Evolutionary conservation across 2,888 invertebrate genomes (phyloP), one percentile per base, ranked within the genome.

Genomic region (Catotricha subobsoleta): DNA sequence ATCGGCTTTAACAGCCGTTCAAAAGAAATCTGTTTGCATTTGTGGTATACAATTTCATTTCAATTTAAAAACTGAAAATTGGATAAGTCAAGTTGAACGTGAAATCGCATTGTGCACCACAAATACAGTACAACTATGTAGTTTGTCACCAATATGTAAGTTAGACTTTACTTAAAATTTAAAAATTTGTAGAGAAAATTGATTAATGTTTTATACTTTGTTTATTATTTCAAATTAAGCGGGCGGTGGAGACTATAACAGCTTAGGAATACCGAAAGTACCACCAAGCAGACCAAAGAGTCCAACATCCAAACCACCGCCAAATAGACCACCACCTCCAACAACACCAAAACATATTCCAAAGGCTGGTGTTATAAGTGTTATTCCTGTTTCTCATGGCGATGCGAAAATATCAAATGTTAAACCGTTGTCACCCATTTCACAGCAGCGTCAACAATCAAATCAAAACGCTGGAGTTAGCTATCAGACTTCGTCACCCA

Each of bases 91-190:
- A 49, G 76, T 90, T 6, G 74, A 81, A 52, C 74, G 79, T 41
- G 91, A 92, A 65, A 76, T 92, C 49, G 74, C 72, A 43, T 65
- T 91, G 36, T 88, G 87, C 59, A 74, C 82, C 19, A 80, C 81
- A 50, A 90, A 87, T 52, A 86, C 90, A 8, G 69, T 84, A 42
- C 78, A 90, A 1, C 66, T 92, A 33, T 79, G 69, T 13, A 13
- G 23, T 8, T 36, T 23, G 13, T 36, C 36, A 10, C 36, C 36
- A 25, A n/a, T n/a, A n/a, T n/a, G n/a, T n/a, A n/a, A n/a, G n/a
- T n/a, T n/a, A n/a, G n/a, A 56, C 25, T 50, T 59, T 3, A 25
- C 25, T 8, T 5, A 29, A 29, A 29, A 53, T 56, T 48, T 56
- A 58, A 3, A 43, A 52, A n/a, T 54, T 51, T 40, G 55, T 38